Evolutionary conservation across 2,797 vertebrate genomes (phyloP), one percentile per base, ranked within the genome.

Genomic region (Hoplostethus mediterraneus): DNA sequence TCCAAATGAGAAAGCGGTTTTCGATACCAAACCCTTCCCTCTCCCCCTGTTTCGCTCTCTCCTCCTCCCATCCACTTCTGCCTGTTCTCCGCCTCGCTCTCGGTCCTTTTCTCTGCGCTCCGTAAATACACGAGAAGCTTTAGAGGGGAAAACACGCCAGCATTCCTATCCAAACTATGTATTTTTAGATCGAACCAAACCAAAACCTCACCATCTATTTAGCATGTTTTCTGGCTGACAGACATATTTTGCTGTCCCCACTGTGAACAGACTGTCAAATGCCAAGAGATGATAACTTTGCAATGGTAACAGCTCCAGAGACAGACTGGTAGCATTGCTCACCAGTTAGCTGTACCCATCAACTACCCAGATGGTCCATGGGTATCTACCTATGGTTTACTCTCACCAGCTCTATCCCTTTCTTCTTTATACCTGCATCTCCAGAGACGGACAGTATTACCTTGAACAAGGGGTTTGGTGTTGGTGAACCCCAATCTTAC

Each of bases 1-100:
- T 53, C 57, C 70, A 73, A 69, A 79, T 65, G 66, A 58, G 63
- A 82, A 21, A 73, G 48, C 55, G 53, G 62, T 68, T 77, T 45
- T 71, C 53, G 57, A 81, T 55, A 77, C 58, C 1, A 4, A 79
- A 58, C 49, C 48, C 30, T n/a, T 17, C 57, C 47, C 54, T 71
- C 68, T 63, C 31, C 51, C 31, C 40, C 54, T 59, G 44, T 36
- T 9, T 42, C 11, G 1, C 33, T 36, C 53, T 67, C 54, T 47
- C 53, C 52, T 49, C 9, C n/a, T 70, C 31, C 78, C 63, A 53
- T 56, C 47, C 44, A 31, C 44, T 3, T 3, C 66, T 28, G 54
- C 44, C 48, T 79, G 17, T 55, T 79, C 63, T 62, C 25, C 63
- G 30, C 44, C 60, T 58, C 59, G 47, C 53, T 51, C 53, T 68